Evolutionary conservation across 2,113 vertebrate genomes (phyloP), one percentile per base, ranked within the genome.

Genomic region (Istiophorus platypterus): DNA sequence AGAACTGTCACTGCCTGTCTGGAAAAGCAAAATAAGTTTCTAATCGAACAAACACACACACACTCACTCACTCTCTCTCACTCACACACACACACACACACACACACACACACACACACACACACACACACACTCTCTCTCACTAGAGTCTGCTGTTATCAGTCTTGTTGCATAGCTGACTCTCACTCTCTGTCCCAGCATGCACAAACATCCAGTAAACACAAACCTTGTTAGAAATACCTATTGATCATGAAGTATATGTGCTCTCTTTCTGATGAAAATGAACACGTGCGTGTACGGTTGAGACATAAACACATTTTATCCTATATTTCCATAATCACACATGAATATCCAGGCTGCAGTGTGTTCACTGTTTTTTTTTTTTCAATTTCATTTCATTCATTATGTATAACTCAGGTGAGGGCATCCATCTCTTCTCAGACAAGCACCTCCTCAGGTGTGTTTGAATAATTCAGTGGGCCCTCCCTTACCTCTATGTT

Each of bases 401-500:
- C 58, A 93, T 92, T 80, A 92, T 93, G 85, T 62, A 88, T 86
- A 82, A 61, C 49, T 88, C 69, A 82, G 76, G 85, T 85, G 81
- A 89, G 78, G 76, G n/a, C 85, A 90, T 93, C 79, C 81, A 91
- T 93, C 88, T 89, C 66, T 39, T 82, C 41, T 41, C 74, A 88
- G 89, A 90, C 91, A 91, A 78, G 67, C 81, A 89, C 80, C 87
- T 93, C 92, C 91, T 88, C 85, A 90, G 93, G 93, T 94, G 90
- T 54, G 54, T 85, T 66, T 93, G 52, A 93, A 92, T 93, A 81
- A 93, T 93, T 93, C 86, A 93, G 74, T 24, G 57, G 39, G 47
- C 84, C 79, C 85, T 61, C 78, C 72, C 77, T 63, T 68, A 56
- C 59, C 77, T 86, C 52, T 24, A 29, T 47, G 70, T 66, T 75